Percentiles rank a stretch among this genome's conserved stretches.
Evolutionary conservation across 2,888 invertebrate genomes (phyloP).

Genomic region (Orthonychiurus folsomi): DNA sequence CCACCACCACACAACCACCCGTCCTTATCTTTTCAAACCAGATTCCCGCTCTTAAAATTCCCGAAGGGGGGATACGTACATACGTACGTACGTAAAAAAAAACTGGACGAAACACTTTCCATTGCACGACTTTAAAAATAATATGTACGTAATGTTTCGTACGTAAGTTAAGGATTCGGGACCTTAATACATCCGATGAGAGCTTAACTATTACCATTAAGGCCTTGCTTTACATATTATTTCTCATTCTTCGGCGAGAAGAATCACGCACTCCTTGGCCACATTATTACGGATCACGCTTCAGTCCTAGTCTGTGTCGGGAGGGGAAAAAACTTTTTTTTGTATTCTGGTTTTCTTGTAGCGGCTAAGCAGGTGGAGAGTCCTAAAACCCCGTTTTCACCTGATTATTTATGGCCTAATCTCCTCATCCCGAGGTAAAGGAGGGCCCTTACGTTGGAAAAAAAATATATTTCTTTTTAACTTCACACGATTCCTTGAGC

Average conservation of each 20-base stretch:
- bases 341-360: no score
- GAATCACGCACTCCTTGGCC: not conserved
- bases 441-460: no score
- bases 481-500: not conserved
- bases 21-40: no score
- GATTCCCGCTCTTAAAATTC: no score
- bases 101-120: no score
- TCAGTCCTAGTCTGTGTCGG: no score
- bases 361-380: not conserved
- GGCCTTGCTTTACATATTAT: not conserved
- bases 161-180: no score
- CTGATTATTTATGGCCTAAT: conserved; percentile 35
- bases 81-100: no score
- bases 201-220: conserved; percentile 1
- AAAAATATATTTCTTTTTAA: not conserved
- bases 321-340: no score
- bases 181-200: not conserved
- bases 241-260: not conserved
- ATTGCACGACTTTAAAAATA: not conserved
- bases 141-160: no score
- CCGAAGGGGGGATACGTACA: no score
- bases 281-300: not conserved
- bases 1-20: no score
- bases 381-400: conserved; percentile 20
- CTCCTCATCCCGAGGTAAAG: conserved; percentile 19